Evolutionary conservation across 1,140 invertebrate genomes (phyloP), one percentile per base, ranked within the genome.

Genomic region (Drosophila neocordata): DNA sequence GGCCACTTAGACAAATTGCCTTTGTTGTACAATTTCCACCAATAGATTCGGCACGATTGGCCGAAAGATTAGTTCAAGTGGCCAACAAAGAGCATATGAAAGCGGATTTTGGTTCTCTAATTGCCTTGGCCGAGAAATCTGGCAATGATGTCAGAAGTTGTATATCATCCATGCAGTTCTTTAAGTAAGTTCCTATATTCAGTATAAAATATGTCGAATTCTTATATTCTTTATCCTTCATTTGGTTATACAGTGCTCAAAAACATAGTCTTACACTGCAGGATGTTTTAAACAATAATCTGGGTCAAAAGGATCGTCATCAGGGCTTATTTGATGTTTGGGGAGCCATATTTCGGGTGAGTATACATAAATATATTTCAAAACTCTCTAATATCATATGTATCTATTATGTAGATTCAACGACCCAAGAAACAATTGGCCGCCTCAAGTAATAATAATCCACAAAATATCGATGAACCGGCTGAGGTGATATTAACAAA

Each of bases 71-170:
- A 71, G 90, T 93, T 35, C 93, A 96, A 92, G 95, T 98, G 75
- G 92, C 95, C 0, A 91, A 91, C 31, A 92, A 93, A 13, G 95
- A 98, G 92, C 91, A 93, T 7, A 89, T 98, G n/a, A 94, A 93
- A 69, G 94, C 95, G 1, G 96, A 97, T 91, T 92, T 94, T 61
- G 93, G 94, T 12, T 92, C 95, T 13, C 93, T 98, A 66, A 91
- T 95, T 53, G 94, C 95, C 15, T 92, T 98, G 51, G 96, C 95
- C 69, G 95, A 97, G 74, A 97, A 96, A 88, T 95, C 96, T 0
- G 94, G 95, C 52, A 96, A 96, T 91, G 97, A 98, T 92, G 95
- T 98, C n/a, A 93, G 97, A 51, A 95, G 96, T 12, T 98, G 97
- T 92, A 93, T 98, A 9, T 96, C 96, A 35, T 94, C 96, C 13